Evolutionary conservation across 2,113 vertebrate species (phyloP), one percentile per base, ranked within the genome.

Genomic region (Plotosus lineatus): DNA sequence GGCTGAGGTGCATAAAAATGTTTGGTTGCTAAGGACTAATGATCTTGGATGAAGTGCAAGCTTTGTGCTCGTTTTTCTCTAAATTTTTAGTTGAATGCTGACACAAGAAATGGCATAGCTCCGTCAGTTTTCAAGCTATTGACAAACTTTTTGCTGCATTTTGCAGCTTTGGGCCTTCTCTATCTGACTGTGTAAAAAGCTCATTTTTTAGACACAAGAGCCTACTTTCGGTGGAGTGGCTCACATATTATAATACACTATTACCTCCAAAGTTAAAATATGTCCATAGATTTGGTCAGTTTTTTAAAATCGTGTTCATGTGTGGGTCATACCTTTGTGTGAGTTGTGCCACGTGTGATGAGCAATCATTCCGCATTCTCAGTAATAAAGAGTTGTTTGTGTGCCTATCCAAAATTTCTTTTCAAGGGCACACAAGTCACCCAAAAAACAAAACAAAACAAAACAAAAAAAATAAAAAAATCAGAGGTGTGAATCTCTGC

Each of bases 401-500:
- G 48, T 23, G 75, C 82, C 87, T 79, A 86, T 83, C 73, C 82
- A 83, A 68, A 38, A 19, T 46, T 82, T 79, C 84, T 83, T 75
- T 58, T 26, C 31, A 75, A 50, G 77, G 76, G 85, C 83, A 85
- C 82, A 69, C 73, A 85, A 78, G 82, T 82, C 81, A 72, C 33
- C 77, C 36, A 15, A 87, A 87, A 89, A 51, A 51, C 15, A 46
- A 6, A 1, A 46, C 44, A 26, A 26, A 60, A 60, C 28, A 31
- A 31, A 36, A 36, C 17, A 33, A 33, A 17, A 31, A 15, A 60
- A 36, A 36, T 36, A 19, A 42, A 2, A 28, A 42, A 88, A 88
- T 88, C 82, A 69, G 82, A 89, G 87, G 91, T 91, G 90, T 83
- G 81, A 89, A 85, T 90, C 88, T 82, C 1, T 86, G 82, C 87